A percentile compares a stretch with the other conserved stretches of the same genome.
Evolutionary conservation across 2,113 vertebrate genomes (phyloP).

Genomic region (Colistium nudipinnis): DNA sequence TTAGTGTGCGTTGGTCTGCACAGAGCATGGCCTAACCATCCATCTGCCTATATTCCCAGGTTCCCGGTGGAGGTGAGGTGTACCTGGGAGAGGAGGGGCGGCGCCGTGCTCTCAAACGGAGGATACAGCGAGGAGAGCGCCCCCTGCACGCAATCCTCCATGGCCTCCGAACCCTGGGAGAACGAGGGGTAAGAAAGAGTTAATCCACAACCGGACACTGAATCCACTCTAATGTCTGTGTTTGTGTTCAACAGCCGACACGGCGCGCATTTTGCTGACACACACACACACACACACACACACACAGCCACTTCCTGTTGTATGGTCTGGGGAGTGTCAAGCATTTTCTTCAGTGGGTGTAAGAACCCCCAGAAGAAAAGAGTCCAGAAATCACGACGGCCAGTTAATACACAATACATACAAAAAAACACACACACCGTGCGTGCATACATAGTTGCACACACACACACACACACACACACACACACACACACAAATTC

Average conservation of each 20-base stretch:
- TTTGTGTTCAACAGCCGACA: conserved; percentile 58
- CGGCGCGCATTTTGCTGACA: conserved; percentile 51
- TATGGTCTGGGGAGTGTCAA: conserved; percentile 70
- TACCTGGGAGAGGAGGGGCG: conserved; percentile 90
- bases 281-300: conserved; percentile 28
- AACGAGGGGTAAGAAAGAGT: conserved; percentile 42
- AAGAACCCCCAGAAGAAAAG: conserved; percentile 53
- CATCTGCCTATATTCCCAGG: not conserved
- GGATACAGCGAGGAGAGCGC: conserved; percentile 91
- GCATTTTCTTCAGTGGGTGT: conserved; percentile 62
- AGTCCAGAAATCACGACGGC: not conserved
- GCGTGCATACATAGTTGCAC: not conserved
- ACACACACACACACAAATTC: conserved; percentile 4
- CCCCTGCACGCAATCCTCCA: conserved; percentile 95
- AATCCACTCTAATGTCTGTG: conserved; percentile 53
- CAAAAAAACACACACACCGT: conserved; percentile 9
- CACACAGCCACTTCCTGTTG: conserved; percentile 72
- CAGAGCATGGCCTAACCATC: no score
- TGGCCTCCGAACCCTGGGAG: conserved; percentile 89
- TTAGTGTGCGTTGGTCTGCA: no score
- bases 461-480: conserved; percentile 11
- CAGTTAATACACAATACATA: conserved; percentile 12
- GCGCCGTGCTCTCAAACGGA: conserved; percentile 92
- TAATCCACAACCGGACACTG: conserved; percentile 45
- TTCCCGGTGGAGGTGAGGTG: not conserved